These are phyloP conservation scores for Gymnopithys bicolor DNA, from an alignment of 2,797 vertebrate species.

Conservation along the genomic window DNA sequence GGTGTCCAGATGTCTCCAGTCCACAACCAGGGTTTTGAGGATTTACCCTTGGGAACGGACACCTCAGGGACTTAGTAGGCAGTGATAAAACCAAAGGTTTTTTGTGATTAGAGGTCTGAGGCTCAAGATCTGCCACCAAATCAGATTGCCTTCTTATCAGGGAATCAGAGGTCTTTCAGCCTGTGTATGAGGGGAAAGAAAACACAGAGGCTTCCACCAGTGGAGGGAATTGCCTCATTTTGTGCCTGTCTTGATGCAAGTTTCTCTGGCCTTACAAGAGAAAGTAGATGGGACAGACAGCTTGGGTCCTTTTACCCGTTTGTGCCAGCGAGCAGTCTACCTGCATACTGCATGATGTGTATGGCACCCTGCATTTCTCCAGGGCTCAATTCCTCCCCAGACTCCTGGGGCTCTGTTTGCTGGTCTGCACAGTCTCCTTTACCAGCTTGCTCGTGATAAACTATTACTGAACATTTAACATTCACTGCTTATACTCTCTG, in stretches of 20 bases:
- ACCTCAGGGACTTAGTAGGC: neutral
- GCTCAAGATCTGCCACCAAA: neutral
- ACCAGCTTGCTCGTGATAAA: neutral
- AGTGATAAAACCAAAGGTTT: neutral
- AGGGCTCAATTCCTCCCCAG: neutral
- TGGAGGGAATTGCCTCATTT: neutral
- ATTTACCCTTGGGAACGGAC: neutral
- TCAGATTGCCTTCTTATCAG: neutral
- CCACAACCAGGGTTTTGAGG: neutral
- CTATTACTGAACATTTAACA: neutral
- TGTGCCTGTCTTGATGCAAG: neutral
- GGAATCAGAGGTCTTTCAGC: neutral
- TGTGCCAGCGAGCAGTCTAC: neutral
- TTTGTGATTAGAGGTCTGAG: neutral
- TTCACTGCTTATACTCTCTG: neutral
- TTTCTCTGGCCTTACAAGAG: neutral
- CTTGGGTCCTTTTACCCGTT: rapidly evolving
- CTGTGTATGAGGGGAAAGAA: neutral
- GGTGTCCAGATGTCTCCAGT: neutral
- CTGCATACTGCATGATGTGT: neutral
- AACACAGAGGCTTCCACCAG: neutral
- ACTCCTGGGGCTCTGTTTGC: rapidly evolving
- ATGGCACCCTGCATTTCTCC: neutral
- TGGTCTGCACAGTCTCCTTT: neutral
- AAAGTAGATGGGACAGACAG: neutral